Base-by-base conservation (phyloP, 2,113 vertebrate genomes). In the Chaenogobius annularis region DNA sequence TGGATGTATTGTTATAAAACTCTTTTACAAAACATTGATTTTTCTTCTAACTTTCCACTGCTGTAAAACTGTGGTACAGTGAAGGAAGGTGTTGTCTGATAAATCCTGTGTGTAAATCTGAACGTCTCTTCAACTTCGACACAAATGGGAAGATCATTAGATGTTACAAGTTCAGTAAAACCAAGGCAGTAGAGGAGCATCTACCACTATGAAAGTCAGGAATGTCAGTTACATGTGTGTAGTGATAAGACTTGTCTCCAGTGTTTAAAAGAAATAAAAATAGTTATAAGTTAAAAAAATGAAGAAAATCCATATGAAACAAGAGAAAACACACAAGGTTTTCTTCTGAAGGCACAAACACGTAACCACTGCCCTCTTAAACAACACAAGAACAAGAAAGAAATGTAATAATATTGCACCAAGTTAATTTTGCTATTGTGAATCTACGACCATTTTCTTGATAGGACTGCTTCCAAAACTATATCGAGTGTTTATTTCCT, bases 341-440 rank as follows among this genome's bases (percentile, higher is more conserved):
- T 85, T 89, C 80, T 73, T 86, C 70, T 81, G 77, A 91, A 92
- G 91, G 89, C 91, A 92, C 89, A 85, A 78, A 88, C 81, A 72
- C 70, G 78, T 78, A 75, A 82, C 58, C 72, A 37, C 67, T 20
- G 58, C 69, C 75, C 84, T 78, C 67, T 75, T 40, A 79, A 83
- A 84, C 69, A 72, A 70, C 10, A 71, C 47, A n/a, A 35, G 64
- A 17, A 58, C 73, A 37, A 72, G 46, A 56, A 52, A 69, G 22
- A 70, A 66, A 72, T 65, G 59, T 79, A n/a, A 66, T 69, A 66
- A 90, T 87, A 90, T 88, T 90, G 89, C 85, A 90, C 85, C 26
- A 66, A 67, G 79, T 83, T 83, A 59, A 74, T 71, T 76, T 82
- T 22, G 79, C 73, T 75, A 88, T 82, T 80, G 50, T 40, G 75